Conservation (phyloP, 2,888 invertebrate genomes). For the Ernsta delagoae region DNA sequence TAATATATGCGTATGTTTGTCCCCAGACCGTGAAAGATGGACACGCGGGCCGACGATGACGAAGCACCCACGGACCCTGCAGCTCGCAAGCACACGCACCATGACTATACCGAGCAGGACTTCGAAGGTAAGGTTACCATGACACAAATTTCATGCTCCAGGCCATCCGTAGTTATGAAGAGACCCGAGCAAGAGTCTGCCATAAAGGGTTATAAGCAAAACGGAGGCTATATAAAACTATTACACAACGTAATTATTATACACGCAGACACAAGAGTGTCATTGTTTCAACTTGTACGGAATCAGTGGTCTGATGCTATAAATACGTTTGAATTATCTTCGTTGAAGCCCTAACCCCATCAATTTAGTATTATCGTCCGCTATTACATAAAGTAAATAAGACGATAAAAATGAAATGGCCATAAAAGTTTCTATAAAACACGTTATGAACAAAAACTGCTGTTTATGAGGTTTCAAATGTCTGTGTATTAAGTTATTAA, state of each 20-base stretch:
- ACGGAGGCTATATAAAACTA: no score
- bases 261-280: no score
- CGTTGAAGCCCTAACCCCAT: not conserved
- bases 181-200: no score
- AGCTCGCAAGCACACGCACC: conserved; percentile 90
- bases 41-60: conserved; percentile 84
- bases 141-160: no score
- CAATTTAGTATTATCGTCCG: conserved; percentile 5
- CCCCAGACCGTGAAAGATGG: conserved; percentile 57
- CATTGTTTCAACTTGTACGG: not conserved
- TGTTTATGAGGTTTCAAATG: conserved; percentile 8
- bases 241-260: no score
- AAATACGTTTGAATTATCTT: not conserved
- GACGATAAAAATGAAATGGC: conserved; percentile 4
- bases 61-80: conserved; percentile 96
- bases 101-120: conserved; percentile 94
- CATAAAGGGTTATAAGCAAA: no score
- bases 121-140: conserved; percentile 94
- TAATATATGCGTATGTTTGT: no score
- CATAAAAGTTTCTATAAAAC: conserved; percentile 2
- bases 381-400: conserved; percentile 5
- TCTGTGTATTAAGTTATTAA: not conserved
- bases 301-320: not conserved
- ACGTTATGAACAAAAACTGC: not conserved
- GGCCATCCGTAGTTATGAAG: no score